These are phyloP conservation scores for Monochamus alternatus DNA, from an alignment of 2,888 invertebrate species.

Conservation along the genomic window DNA sequence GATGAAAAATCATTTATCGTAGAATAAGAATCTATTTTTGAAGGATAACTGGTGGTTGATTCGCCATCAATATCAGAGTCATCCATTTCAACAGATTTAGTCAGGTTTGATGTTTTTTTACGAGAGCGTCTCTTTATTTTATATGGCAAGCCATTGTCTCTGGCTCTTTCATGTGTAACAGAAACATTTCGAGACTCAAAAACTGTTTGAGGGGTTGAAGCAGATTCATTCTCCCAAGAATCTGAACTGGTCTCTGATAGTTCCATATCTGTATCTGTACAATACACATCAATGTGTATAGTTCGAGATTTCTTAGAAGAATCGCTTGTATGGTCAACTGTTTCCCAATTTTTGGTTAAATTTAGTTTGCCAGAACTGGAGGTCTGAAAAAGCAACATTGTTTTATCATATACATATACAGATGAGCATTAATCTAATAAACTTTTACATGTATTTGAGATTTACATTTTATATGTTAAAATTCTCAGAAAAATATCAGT, in stretches of 20 bases:
- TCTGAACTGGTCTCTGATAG: constrained; percentile 63
- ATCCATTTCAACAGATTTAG: constrained; percentile 56
- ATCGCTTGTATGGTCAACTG: constrained; percentile 55
- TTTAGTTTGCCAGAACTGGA: constrained; percentile 19
- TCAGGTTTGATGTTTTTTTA: constrained; percentile 49
- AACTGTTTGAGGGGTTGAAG: constrained; percentile 78
- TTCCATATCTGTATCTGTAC: constrained; percentile 77
- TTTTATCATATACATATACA: too few relatives aligned
- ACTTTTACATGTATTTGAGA: too few relatives aligned
- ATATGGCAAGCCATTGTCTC: constrained; percentile 70
- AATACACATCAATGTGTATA: constrained; percentile 84
- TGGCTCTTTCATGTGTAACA: constrained; percentile 75
- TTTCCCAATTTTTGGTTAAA: constrained; percentile 25
- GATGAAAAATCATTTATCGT: constrained; percentile 75
- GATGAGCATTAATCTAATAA: too few relatives aligned
- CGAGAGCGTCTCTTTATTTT: constrained; percentile 53
- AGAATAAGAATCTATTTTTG: constrained; percentile 75
- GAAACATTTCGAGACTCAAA: constrained; percentile 77
- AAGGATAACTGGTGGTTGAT: constrained; percentile 77
- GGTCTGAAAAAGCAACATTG: not conserved
- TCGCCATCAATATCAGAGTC: constrained; percentile 69
- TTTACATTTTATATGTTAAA: too few relatives aligned
- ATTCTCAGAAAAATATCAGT: too few relatives aligned
- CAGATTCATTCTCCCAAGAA: constrained; percentile 66
- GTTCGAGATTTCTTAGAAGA: constrained; percentile 75